Evolutionary conservation across 2,113 vertebrate genomes (phyloP).

Genomic region (Aptenodytes patagonicus): DNA sequence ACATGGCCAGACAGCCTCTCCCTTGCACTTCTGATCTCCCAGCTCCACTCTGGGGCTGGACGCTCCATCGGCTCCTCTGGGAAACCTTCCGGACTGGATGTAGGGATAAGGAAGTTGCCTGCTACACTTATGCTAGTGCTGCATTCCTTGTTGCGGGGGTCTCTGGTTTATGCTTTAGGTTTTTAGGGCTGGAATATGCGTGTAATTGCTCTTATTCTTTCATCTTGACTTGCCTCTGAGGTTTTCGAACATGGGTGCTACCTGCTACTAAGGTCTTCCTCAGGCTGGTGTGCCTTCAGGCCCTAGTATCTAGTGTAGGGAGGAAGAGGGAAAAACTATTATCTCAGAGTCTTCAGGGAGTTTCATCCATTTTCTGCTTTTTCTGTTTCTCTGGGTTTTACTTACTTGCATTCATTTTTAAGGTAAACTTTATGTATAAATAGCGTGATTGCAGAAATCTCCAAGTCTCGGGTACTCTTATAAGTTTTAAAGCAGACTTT

Average conservation of each 20-base stretch:
- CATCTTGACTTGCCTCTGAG: not conserved
- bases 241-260: not conserved
- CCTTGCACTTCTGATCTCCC: not conserved
- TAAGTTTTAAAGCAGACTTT: not conserved
- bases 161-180: not conserved
- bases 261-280: not conserved
- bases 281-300: not conserved
- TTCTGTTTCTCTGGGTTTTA: not conserved
- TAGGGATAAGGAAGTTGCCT: not conserved
- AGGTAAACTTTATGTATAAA: not conserved
- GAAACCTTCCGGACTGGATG: not conserved
- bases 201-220: not conserved
- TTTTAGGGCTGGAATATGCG: not conserved
- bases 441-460: not conserved
- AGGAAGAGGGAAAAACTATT: not conserved
- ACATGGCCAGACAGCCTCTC: no score
- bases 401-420: not conserved
- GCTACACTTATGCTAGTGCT: not conserved
- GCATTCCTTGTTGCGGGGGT: not conserved
- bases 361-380: not conserved
- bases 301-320: fast-evolving
- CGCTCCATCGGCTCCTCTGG: fast-evolving
- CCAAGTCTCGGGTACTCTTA: not conserved
- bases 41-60: not conserved
- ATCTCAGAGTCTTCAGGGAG: not conserved